These are phyloP conservation scores for Papilio polyxenes DNA, from an alignment of 1,140 invertebrate species.

Conservation along the genomic window DNA sequence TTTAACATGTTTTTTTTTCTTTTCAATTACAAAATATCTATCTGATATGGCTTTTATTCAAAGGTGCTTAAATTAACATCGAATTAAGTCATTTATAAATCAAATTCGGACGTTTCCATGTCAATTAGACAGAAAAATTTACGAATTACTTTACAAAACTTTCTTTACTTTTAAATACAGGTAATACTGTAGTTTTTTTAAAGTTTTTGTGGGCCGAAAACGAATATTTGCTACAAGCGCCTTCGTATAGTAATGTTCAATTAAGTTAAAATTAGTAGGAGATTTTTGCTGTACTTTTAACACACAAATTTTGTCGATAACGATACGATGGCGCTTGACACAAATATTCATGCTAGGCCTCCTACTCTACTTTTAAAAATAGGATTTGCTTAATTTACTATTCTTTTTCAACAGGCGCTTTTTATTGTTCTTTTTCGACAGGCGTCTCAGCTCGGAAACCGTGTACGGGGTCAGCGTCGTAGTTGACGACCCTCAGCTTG, in stretches of 20 bases:
- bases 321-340: too few relatives aligned
- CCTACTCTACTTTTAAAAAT: too few relatives aligned
- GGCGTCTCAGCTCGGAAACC: conserved; percentile 84
- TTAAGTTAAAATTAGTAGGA: too few relatives aligned
- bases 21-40: background rate
- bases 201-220: too few relatives aligned
- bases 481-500: conserved; percentile 89
- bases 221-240: too few relatives aligned
- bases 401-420: background rate
- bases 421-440: conserved; percentile 57
- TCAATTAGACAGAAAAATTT: too few relatives aligned
- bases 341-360: too few relatives aligned
- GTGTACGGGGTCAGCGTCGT: conserved; percentile 86
- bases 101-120: too few relatives aligned
- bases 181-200: background rate
- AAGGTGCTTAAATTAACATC: background rate
- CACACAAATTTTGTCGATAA: too few relatives aligned
- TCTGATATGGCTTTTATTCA: background rate
- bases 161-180: background rate
- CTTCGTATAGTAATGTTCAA: too few relatives aligned
- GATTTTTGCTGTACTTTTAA: too few relatives aligned
- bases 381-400: background rate
- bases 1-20: conserved; percentile 15
- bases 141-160: too few relatives aligned
- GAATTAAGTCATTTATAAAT: background rate